A percentile compares a stretch with the other conserved stretches of the same genome.
Evolutionary conservation across 2,888 invertebrate species (phyloP).

Genomic region (Idaea aversata): DNA sequence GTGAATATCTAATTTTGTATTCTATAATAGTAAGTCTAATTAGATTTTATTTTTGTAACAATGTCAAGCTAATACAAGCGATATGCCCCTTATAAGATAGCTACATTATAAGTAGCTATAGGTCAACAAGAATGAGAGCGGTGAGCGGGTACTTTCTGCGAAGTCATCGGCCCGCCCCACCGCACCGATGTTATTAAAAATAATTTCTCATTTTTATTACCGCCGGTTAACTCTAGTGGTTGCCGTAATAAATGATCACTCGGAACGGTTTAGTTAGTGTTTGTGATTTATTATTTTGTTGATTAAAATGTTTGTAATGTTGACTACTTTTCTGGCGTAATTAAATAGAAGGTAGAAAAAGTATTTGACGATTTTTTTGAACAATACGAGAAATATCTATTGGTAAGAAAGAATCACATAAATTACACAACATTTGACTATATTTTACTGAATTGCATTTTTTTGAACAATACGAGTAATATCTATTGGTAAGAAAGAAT

Average conservation of each 20-base stretch:
- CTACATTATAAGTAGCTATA: not conserved
- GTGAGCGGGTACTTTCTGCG: constrained; percentile 18
- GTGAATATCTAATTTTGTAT: too few relatives aligned
- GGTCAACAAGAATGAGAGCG: not conserved
- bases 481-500: too few relatives aligned
- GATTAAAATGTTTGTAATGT: not conserved
- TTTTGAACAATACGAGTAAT: too few relatives aligned
- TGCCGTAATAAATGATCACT: constrained; percentile 58
- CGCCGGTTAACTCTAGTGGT: constrained; percentile 51
- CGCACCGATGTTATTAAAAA: constrained; percentile 73
- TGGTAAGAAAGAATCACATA: too few relatives aligned
- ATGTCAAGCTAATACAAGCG: too few relatives aligned
- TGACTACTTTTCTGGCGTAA: not conserved
- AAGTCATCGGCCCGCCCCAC: constrained; percentile 22
- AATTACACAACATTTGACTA: too few relatives aligned
- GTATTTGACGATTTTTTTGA: too few relatives aligned
- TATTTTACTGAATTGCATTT: too few relatives aligned
- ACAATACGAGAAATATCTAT: too few relatives aligned
- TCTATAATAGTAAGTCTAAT: too few relatives aligned
- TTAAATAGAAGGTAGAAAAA: not conserved
- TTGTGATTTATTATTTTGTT: constrained; percentile 23
- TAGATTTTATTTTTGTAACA: too few relatives aligned
- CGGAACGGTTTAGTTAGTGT: constrained; percentile 33
- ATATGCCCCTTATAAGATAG: not conserved
- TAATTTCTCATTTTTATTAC: constrained; percentile 80